Evolutionary conservation across 2,888 invertebrate genomes (phyloP).

Genomic region (Ormyrus pomaceus): DNA sequence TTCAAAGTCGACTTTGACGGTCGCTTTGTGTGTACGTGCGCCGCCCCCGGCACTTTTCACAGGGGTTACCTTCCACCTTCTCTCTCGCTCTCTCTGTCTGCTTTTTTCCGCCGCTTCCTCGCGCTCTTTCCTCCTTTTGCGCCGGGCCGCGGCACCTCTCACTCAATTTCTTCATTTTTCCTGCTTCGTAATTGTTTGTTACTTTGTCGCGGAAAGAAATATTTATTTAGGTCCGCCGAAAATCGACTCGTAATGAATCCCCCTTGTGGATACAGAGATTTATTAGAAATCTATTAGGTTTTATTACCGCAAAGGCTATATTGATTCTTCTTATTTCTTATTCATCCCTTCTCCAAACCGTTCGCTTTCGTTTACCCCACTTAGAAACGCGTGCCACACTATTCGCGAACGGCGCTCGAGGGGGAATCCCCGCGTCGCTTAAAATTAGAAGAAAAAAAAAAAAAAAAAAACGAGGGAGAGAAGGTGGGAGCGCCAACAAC

Average conservation of each 20-base stretch:
- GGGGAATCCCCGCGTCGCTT: conserved; percentile 8
- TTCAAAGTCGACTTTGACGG: conserved; percentile 53
- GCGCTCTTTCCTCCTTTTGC: conserved; percentile 17
- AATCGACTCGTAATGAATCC: too few relatives aligned
- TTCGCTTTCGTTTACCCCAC: neutral
- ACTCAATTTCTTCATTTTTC: too few relatives aligned
- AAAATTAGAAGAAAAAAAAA: conserved; percentile 19
- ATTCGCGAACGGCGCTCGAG: neutral
- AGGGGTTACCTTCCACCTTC: conserved; percentile 22
- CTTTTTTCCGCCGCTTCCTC: neutral
- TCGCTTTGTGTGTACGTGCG: conserved; percentile 60
- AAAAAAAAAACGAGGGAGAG: conserved; percentile 19
- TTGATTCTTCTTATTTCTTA: neutral
- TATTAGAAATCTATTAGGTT: too few relatives aligned
- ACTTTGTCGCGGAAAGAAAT: too few relatives aligned
- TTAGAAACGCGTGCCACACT: too few relatives aligned
- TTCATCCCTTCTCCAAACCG: neutral
- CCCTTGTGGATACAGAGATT: too few relatives aligned
- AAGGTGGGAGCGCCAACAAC: conserved; percentile 12
- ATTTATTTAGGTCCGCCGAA: too few relatives aligned
- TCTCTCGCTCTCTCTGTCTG: conserved; percentile 12
- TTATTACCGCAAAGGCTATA: neutral
- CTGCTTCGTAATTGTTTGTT: too few relatives aligned
- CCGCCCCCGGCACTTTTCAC: conserved; percentile 60
- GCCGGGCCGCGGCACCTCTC: too few relatives aligned